Conservation (phyloP, 23 tunicate genomes). For the Halocynthia aurantium region DNA sequence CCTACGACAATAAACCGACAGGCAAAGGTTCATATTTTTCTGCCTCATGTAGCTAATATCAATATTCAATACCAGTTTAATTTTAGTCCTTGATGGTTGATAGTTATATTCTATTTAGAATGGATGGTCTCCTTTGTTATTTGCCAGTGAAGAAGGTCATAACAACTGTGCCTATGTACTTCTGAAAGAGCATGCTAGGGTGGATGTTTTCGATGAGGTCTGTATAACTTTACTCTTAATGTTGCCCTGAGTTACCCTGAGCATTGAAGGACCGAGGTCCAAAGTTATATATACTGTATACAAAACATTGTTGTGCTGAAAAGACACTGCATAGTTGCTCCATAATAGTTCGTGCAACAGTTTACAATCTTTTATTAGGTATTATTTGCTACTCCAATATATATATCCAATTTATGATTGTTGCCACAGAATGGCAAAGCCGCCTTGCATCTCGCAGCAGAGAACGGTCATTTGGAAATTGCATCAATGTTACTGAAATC, state of each 20-base stretch:
- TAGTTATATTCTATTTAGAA: constrained; percentile 37
- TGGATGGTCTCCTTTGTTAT: constrained; percentile 87
- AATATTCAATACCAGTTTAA: background rate
- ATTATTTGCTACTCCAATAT: background rate
- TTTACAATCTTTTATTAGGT: background rate
- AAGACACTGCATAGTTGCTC: too few species aligned
- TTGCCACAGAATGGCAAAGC: constrained; percentile 78
- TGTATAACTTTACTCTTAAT: too few species aligned
- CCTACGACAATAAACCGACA: constrained; percentile 69
- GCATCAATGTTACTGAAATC: constrained; percentile 57
- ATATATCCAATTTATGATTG: background rate
- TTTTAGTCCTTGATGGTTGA: background rate
- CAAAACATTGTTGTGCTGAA: background rate
- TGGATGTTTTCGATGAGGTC: constrained; percentile 91
- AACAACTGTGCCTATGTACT: constrained; percentile 52
- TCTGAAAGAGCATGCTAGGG: constrained; percentile 67
- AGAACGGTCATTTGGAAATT: constrained; percentile 59
- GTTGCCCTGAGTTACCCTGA: background rate
- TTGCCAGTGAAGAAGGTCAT: constrained; percentile 94
- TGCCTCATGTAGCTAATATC: background rate
- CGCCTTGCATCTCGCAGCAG: constrained; percentile 91
- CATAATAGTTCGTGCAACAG: background rate
- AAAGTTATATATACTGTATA: background rate
- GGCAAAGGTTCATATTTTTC: constrained; percentile 48
- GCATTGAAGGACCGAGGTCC: background rate